These are phyloP conservation scores for Chironomus striatipennis DNA, from an alignment of 1,140 invertebrate species.

Conservation along the genomic window DNA sequence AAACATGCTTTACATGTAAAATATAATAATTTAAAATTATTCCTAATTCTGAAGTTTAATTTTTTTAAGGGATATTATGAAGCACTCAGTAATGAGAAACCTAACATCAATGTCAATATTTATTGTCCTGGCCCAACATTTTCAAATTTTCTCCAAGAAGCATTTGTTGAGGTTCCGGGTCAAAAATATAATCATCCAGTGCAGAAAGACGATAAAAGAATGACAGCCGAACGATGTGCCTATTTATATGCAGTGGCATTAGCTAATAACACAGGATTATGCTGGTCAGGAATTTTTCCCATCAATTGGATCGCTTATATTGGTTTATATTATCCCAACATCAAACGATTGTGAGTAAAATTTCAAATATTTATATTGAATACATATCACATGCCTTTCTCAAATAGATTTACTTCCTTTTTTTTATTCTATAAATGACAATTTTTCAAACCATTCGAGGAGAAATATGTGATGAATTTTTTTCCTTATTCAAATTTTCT, in stretches of 20 bases:
- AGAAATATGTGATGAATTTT: neutral
- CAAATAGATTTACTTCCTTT: neutral
- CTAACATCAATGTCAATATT: constrained; percentile 51
- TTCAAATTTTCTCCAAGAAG: constrained; percentile 59
- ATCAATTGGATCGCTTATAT: constrained; percentile 55
- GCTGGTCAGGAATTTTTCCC: constrained; percentile 63
- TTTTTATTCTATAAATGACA: neutral
- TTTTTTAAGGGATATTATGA: constrained; percentile 59
- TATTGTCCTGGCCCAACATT: constrained; percentile 68
- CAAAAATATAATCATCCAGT: constrained; percentile 48
- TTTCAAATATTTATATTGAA: constrained; percentile 20
- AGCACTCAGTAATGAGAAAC: constrained; percentile 53
- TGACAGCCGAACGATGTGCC: constrained; percentile 64
- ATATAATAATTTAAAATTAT: constrained; percentile 25
- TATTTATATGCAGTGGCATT: constrained; percentile 62
- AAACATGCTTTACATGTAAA: constrained; percentile 76
- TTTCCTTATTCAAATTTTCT: constrained; percentile 20
- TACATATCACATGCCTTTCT: neutral
- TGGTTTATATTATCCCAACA: constrained; percentile 52
- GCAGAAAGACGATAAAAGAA: constrained; percentile 47
- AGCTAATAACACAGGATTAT: constrained; percentile 65
- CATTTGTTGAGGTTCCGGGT: constrained; percentile 56
- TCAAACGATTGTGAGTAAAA: constrained; percentile 47
- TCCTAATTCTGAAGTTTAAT: constrained; percentile 23
- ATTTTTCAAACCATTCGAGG: neutral